Evolutionary conservation across 2,888 invertebrate species (phyloP), one percentile per base, ranked within the genome.

Genomic region (Mythimna loreyi): DNA sequence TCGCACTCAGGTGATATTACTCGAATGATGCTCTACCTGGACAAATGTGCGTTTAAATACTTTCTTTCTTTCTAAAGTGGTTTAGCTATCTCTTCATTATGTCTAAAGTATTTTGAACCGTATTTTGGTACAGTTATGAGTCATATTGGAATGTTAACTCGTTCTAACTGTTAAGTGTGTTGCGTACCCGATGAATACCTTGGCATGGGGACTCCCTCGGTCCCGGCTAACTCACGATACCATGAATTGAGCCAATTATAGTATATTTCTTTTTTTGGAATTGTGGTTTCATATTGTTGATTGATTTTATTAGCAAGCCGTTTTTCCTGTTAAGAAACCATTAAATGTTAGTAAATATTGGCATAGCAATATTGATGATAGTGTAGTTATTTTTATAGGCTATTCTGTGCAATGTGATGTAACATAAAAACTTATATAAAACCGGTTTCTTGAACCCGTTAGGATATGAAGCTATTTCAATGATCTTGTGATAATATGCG

Each of bases 1-100:
- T 49, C 25, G 21, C 69, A 72, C 47, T 28, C 53, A 49, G 72
- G 58, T 79, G 69, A 59, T 67, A 67, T 57, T 64, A 43, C 53
- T 36, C 23, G 72, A 83, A 75, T 83, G 79, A 72, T 79, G 68
- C 81, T 82, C 73, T 68, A 83, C 71, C 68, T 79, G 56, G 16
- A 43, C 21, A 47, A 56, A 59, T 52, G 52, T 73, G 59, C 36
- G 62, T 75, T 80, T 81, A 78, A 70, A 78, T 76, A 72, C 72
- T 63, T 80, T 63, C 55, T 78, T 77, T 69, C 7, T 62, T 67
- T 71, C 16, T 68, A 21, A 81, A 72, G 79, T 75, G 67, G 62
- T 47, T 67, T 23, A 33, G 64, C 49, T 78, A 74, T 78, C 70
- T 78, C 47, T 9, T 9, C 6, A 8, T 0, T 9, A 4, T 9